These are phyloP conservation scores for Calcarius lapponicus DNA, from an alignment of 2,797 vertebrate genomes.

Conservation along the genomic window DNA sequence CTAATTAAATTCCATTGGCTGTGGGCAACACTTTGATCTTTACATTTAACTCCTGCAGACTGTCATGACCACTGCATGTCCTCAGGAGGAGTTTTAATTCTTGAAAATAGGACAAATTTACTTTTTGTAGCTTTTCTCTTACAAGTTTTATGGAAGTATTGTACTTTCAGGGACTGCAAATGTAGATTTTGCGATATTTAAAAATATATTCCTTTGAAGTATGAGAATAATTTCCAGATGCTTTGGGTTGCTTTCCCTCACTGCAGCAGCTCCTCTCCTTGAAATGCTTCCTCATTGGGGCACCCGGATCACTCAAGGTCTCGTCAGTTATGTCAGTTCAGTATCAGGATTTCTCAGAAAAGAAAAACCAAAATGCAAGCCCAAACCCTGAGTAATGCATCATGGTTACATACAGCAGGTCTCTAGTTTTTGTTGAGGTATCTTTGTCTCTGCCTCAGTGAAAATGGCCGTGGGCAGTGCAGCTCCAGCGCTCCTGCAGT, in stretches of 20 bases:
- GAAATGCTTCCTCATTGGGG: background rate
- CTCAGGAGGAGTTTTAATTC: background rate
- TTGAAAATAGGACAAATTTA: background rate
- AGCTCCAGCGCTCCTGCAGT: background rate
- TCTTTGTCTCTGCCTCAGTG: background rate
- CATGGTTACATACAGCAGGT: background rate
- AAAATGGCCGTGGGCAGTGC: background rate
- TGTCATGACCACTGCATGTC: background rate
- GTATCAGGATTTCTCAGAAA: background rate
- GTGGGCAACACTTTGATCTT: background rate
- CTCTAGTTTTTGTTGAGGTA: background rate
- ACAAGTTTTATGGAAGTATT: background rate
- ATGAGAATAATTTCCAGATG: background rate
- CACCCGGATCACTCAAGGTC: rapidly evolving
- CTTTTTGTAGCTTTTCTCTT: background rate
- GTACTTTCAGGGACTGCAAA: background rate
- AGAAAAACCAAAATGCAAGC: background rate
- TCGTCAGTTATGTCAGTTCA: background rate
- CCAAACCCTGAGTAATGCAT: background rate
- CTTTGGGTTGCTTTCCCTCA: background rate
- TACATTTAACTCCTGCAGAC: background rate
- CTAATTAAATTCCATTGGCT: background rate
- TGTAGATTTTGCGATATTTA: background rate
- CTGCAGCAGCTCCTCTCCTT: background rate
- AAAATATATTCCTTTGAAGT: background rate